A percentile compares a stretch with the other conserved stretches of the same genome.
Evolutionary conservation across 2,113 vertebrate genomes (phyloP).

Genomic region (Boulengeromyrus knoepffleri): DNA sequence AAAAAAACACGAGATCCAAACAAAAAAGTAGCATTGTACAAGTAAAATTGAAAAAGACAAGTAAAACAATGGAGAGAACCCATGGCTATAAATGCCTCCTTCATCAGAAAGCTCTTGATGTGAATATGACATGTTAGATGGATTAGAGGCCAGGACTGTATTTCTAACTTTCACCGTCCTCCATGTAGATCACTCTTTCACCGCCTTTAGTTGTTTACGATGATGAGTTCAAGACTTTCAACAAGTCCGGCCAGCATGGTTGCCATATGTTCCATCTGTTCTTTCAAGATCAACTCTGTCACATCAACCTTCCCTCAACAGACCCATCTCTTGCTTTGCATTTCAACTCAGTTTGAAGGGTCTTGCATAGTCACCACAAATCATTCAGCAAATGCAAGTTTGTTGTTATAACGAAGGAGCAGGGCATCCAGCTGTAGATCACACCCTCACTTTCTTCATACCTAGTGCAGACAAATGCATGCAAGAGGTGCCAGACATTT

Average conservation of each 20-base stretch:
- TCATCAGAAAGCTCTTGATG: neutral
- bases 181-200: neutral
- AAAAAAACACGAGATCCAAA: neutral
- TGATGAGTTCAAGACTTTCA: constrained; percentile 21
- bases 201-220: constrained; percentile 15
- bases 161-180: neutral
- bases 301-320: neutral
- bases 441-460: neutral
- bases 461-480: neutral
- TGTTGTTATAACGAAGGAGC: neutral
- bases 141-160: neutral
- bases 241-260: neutral
- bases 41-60: neutral
- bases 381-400: neutral
- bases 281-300: constrained; percentile 9
- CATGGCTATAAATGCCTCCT: neutral
- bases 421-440: neutral
- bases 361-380: neutral
- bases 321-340: neutral
- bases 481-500: neutral
- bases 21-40: neutral
- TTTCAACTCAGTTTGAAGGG: neutral
- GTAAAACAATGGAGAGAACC: neutral
- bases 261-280: constrained; percentile 6
- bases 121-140: neutral